phyloP scores from a whole-genome alignment of 2,113 vertebrate species.

The Clarias batrachus region DNA sequence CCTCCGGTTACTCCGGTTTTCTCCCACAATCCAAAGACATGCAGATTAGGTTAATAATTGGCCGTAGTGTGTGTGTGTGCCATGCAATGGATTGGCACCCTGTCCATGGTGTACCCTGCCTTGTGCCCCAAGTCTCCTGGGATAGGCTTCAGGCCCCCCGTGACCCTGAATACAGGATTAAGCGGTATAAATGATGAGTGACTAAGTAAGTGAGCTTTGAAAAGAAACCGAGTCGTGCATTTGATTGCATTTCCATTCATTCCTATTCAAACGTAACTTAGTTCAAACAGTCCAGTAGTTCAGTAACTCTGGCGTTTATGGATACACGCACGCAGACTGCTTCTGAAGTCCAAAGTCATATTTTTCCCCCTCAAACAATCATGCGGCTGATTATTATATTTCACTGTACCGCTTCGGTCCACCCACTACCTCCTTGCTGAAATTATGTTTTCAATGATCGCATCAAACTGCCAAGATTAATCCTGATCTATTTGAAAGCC shows the following conservation, averaged over 20 bases:
- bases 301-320: background rate
- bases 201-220: background rate
- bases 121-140: too few relatives aligned
- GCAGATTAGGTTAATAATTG: too few relatives aligned
- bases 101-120: too few relatives aligned
- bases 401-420: slow-evolving; percentile 7
- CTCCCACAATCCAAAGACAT: too few relatives aligned
- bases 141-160: too few relatives aligned
- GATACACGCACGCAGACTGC: background rate
- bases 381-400: slow-evolving; percentile 44
- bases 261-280: background rate
- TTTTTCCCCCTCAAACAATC: slow-evolving; percentile 59
- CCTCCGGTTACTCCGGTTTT: too few relatives aligned
- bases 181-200: too few relatives aligned
- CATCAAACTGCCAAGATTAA: slow-evolving; percentile 64
- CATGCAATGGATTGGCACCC: too few relatives aligned
- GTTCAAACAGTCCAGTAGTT: background rate
- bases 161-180: too few relatives aligned
- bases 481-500: slow-evolving; percentile 66
- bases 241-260: background rate
- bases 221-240: background rate
- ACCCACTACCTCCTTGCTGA: slow-evolving; percentile 48
- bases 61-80: too few relatives aligned
- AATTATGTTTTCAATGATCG: slow-evolving; percentile 66
- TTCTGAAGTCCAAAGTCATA: background rate